These are phyloP conservation scores for Actinostola sp. DNA, from an alignment of 92 coral and sea anemone species.

Conservation along the genomic window DNA sequence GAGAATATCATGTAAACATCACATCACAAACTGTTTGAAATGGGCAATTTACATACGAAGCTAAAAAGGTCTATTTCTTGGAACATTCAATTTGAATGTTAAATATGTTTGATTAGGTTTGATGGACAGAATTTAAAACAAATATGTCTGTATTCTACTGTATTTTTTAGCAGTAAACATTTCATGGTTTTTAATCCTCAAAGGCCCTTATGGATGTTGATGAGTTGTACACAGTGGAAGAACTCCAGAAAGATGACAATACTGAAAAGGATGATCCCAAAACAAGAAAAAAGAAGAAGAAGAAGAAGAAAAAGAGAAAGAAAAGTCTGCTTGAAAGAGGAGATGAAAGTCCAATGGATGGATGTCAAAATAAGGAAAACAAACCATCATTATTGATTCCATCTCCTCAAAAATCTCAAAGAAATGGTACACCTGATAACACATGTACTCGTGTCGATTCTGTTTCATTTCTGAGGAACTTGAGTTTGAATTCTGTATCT, in stretches of 20 bases:
- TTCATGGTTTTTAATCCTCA: constrained; percentile 1
- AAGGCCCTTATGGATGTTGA: constrained; percentile 98
- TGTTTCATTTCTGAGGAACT: background rate
- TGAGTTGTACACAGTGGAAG: constrained; percentile 92
- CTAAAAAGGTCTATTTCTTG: too few relatives aligned
- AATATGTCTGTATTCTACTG: too few relatives aligned
- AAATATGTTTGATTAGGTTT: too few relatives aligned
- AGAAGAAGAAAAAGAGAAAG: constrained; percentile 57
- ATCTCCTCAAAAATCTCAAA: background rate
- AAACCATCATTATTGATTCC: background rate
- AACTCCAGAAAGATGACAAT: constrained; percentile 40
- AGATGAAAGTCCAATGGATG: constrained; percentile 22
- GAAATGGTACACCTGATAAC: background rate
- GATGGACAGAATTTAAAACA: too few relatives aligned
- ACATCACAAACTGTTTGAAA: too few relatives aligned
- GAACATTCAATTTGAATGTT: too few relatives aligned
- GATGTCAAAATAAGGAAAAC: constrained; percentile 16
- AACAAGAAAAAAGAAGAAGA: constrained; percentile 58
- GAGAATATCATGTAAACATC: too few relatives aligned
- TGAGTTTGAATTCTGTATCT: background rate
- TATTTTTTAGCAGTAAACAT: background rate
- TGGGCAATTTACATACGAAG: too few relatives aligned
- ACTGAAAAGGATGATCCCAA: constrained; percentile 1
- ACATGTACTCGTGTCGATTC: background rate
- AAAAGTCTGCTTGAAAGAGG: constrained; percentile 29